Conservation (phyloP, 2,797 vertebrate species). For the Malurus leucopterus region DNA sequence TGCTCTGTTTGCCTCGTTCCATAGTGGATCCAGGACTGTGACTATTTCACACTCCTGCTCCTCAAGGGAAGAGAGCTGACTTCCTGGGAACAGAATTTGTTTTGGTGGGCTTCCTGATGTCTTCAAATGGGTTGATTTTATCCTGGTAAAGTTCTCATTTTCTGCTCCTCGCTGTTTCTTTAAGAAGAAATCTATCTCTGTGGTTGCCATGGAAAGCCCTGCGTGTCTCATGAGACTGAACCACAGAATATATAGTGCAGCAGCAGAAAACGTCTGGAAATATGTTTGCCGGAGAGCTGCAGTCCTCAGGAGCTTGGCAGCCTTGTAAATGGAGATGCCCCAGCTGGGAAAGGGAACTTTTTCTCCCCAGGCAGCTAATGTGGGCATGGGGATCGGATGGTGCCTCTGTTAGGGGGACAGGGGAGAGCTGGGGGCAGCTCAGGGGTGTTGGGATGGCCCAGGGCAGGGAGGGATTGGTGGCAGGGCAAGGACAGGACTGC, state of each 20-base stretch:
- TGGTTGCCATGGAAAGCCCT: slow-evolving; percentile 57
- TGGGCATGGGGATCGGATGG: neutral
- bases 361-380: neutral
- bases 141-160: neutral
- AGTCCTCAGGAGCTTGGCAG: slow-evolving; percentile 23
- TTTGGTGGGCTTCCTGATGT: neutral
- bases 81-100: neutral
- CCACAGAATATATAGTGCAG: slow-evolving; percentile 30
- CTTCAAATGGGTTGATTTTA: neutral
- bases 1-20: neutral
- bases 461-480: neutral
- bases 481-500: neutral
- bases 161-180: slow-evolving; percentile 5
- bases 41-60: neutral
- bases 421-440: neutral
- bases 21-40: neutral
- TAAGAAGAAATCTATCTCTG: slow-evolving; percentile 37
- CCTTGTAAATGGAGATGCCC: neutral
- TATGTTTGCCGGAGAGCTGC: neutral
- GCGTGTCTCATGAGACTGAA: slow-evolving; percentile 39
- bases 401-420: neutral
- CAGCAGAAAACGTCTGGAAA: slow-evolving; percentile 41
- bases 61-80: neutral
- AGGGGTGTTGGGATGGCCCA: neutral
- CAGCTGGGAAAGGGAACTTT: slow-evolving; percentile 3